Conservation (phyloP, 2,797 vertebrate species). For the Sardinella longiceps region DNA sequence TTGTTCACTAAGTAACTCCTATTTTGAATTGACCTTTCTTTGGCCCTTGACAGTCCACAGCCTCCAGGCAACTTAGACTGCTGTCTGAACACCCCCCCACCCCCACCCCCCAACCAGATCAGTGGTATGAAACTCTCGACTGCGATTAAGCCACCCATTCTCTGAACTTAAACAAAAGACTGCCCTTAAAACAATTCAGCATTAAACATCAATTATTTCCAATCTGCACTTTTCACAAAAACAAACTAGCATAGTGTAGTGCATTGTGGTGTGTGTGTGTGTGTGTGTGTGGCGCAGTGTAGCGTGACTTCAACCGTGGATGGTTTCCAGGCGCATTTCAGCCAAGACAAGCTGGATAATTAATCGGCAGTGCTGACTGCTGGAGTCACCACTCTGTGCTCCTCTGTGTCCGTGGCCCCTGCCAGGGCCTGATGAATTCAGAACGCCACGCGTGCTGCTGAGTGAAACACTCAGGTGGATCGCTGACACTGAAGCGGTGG, state of each 20-base stretch:
- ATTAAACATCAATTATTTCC: constrained; percentile 33
- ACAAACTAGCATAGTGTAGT: constrained; percentile 9
- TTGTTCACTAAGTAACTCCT: constrained; percentile 59
- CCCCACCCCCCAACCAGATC: no score
- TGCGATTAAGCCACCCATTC: background rate
- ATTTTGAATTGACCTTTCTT: constrained; percentile 65
- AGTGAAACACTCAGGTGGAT: constrained; percentile 53
- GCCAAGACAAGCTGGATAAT: constrained; percentile 53
- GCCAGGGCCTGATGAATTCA: constrained; percentile 43
- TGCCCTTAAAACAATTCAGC: background rate
- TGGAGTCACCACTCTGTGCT: constrained; percentile 43
- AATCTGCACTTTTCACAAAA: background rate
- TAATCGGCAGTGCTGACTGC: constrained; percentile 52
- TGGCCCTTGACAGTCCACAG: constrained; percentile 65
- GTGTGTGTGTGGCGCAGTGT: background rate
- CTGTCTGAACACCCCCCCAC: constrained; percentile 23
- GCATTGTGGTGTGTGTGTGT: background rate
- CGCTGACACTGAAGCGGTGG: background rate
- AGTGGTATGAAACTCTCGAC: constrained; percentile 35
- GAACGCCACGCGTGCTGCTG: constrained; percentile 39
- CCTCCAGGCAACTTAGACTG: constrained; percentile 51
- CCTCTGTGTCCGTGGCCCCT: constrained; percentile 28
- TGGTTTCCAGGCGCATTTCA: constrained; percentile 38
- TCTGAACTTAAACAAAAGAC: constrained; percentile 14
- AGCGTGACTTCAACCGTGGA: constrained; percentile 44